Conservation (phyloP, 2,113 vertebrate species). For the Bos taurus region ARS-UCD2.0 NC_037357.1:101001501-101002000, state of each 20-base stretch:
- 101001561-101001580: conserved; percentile 15
- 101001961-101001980: background rate
- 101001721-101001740: background rate
- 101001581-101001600: background rate
- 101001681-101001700: background rate
- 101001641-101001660: background rate
- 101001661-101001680: background rate
- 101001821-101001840: background rate
- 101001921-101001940: background rate
- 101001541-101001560: conserved; percentile 22
- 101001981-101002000: background rate
- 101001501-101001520: conserved; percentile 49
- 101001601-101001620: conserved; percentile 20
- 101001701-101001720: background rate
- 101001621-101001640: background rate
- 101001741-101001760: background rate
- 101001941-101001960: background rate
- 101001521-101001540: conserved; percentile 59
- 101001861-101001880: background rate
- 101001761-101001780: background rate
- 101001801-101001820: background rate
- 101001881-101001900: background rate
- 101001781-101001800: background rate
- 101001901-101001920: background rate
- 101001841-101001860: background rate